phyloP scores from a whole-genome alignment of 2,113 vertebrate species.

The Lasiurus borealis region DNA sequence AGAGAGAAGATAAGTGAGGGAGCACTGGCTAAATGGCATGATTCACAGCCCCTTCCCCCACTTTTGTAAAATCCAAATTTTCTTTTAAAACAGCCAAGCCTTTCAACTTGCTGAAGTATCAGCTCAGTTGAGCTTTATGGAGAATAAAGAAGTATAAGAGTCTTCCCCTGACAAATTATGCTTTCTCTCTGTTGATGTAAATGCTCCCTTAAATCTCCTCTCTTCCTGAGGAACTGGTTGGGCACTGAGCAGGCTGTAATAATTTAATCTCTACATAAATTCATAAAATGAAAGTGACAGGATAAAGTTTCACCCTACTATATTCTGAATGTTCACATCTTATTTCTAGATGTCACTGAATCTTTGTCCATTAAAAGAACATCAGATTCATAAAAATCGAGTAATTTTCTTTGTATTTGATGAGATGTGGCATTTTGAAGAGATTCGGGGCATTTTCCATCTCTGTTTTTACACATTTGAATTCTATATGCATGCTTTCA shows the following conservation, averaged over 20 bases:
- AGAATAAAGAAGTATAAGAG: neutral
- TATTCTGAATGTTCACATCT: conserved; percentile 49
- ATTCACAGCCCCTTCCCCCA: neutral
- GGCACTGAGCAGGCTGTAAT: neutral
- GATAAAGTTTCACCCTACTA: neutral
- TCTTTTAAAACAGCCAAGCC: conserved; percentile 27
- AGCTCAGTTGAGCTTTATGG: neutral
- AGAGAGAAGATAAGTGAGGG: neutral
- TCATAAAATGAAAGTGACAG: conserved; percentile 55
- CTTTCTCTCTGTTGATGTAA: neutral
- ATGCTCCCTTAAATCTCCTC: conserved; percentile 25
- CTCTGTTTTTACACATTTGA: conserved; percentile 60
- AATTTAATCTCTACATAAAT: conserved; percentile 58
- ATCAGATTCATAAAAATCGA: conserved; percentile 32
- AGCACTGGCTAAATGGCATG: neutral
- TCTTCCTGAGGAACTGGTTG: neutral
- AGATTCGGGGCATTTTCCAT: neutral
- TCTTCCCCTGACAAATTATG: conserved; percentile 55
- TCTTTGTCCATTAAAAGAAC: conserved; percentile 38
- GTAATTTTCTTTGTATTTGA: conserved; percentile 25
- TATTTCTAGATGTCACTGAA: neutral
- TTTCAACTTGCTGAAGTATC: conserved; percentile 19
- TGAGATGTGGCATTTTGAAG: conserved; percentile 13
- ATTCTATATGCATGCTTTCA: conserved; percentile 44
- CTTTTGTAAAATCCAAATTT: neutral